A percentile compares a stretch with the other conserved stretches of the same genome.
Evolutionary conservation across 2,888 invertebrate species (phyloP).

Genomic region (Cremastobaeus sp.): DNA sequence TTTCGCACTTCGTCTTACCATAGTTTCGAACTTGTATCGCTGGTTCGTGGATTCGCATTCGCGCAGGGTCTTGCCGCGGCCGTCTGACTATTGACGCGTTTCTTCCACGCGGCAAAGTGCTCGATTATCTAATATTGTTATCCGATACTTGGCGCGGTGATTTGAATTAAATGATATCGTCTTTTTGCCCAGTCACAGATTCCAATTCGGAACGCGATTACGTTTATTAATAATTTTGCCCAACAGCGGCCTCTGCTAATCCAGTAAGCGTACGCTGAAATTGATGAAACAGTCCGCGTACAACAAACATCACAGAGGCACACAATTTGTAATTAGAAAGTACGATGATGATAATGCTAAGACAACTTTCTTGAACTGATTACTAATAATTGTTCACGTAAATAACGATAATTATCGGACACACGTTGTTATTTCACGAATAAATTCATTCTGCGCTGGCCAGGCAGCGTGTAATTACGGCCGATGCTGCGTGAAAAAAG

Average conservation of each 20-base stretch:
- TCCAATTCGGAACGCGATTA: too few relatives aligned
- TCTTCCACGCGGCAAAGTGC: constrained; percentile 33
- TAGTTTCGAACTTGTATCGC: constrained; percentile 2
- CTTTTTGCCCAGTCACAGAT: too few relatives aligned
- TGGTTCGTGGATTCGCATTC: not conserved
- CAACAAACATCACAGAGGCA: constrained; percentile 32
- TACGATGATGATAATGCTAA: constrained; percentile 52
- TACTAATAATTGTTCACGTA: constrained; percentile 42
- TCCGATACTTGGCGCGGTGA: too few relatives aligned
- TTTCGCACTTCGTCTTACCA: not conserved
- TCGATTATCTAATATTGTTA: constrained; percentile 11
- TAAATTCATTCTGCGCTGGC: constrained; percentile 17
- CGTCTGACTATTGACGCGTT: constrained; percentile 51
- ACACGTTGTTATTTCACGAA: constrained; percentile 23
- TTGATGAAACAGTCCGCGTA: constrained; percentile 21
- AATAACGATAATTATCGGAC: constrained; percentile 30
- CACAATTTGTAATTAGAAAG: constrained; percentile 58
- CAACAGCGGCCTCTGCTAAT: too few relatives aligned
- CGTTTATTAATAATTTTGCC: too few relatives aligned
- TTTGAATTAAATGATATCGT: too few relatives aligned
- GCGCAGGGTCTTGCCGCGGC: not conserved
- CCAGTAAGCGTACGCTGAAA: too few relatives aligned
- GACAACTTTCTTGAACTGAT: constrained; percentile 56
- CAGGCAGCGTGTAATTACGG: constrained; percentile 16
- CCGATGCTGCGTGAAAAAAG: not conserved